Conservation (phyloP, 1,140 invertebrate genomes). For the Archivesica marissinica region DNA sequence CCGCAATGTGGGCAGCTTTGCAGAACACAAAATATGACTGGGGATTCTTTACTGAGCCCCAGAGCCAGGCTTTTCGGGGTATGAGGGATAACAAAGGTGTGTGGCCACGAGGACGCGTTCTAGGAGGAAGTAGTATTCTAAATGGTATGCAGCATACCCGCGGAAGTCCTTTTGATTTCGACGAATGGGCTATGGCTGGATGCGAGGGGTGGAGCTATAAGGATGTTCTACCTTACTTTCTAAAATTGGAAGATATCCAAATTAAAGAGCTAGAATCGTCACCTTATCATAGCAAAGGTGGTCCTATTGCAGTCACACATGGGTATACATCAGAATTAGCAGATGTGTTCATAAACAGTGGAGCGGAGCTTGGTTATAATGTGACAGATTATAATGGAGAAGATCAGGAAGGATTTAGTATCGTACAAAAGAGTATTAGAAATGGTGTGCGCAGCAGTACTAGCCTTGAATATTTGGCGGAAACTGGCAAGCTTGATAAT, state of each 20-base stretch:
- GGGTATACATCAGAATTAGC: slow-evolving; percentile 65
- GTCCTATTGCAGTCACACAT: slow-evolving; percentile 68
- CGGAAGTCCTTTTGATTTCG: slow-evolving; percentile 96
- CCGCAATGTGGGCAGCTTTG: slow-evolving; percentile 47
- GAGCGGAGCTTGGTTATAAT: slow-evolving; percentile 85
- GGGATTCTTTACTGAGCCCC: slow-evolving; percentile 96
- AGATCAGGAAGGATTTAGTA: slow-evolving; percentile 39
- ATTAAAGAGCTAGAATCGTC: slow-evolving; percentile 61
- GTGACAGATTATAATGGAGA: slow-evolving; percentile 77
- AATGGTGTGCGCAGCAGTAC: slow-evolving; percentile 31
- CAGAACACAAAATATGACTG: slow-evolving; percentile 88
- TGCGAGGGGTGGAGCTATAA: slow-evolving; percentile 90
- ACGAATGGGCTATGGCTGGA: slow-evolving; percentile 94
- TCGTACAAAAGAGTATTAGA: slow-evolving; percentile 12
- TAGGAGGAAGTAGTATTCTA: slow-evolving; percentile 93
- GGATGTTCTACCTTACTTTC: slow-evolving; percentile 93
- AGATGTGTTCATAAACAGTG: slow-evolving; percentile 68
- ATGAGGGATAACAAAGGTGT: slow-evolving; percentile 51
- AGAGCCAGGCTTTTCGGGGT: slow-evolving; percentile 84
- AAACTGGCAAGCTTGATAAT: not conserved
- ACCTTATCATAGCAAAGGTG: slow-evolving; percentile 70
- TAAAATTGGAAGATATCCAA: slow-evolving; percentile 88
- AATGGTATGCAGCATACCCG: slow-evolving; percentile 98
- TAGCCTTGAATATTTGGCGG: slow-evolving; percentile 21
- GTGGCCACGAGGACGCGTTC: slow-evolving; percentile 69